These are phyloP conservation scores for Drosophila basisetae DNA, from an alignment of 2,888 invertebrate species.

Conservation along the genomic window DNA sequence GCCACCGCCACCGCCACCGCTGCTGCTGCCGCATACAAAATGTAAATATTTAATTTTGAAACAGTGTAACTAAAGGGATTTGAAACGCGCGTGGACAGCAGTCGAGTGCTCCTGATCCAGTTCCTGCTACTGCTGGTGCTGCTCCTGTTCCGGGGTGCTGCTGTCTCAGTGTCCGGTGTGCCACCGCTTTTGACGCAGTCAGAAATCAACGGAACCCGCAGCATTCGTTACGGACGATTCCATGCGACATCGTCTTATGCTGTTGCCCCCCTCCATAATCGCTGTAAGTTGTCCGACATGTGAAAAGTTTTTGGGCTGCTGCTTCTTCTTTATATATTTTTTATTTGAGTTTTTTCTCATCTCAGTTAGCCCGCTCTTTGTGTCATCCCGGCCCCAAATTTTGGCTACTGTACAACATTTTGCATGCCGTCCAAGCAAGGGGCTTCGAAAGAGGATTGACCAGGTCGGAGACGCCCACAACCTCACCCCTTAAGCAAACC, in stretches of 20 bases:
- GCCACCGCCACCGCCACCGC: constrained; percentile 1
- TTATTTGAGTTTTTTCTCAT: constrained; percentile 48
- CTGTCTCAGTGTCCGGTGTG: constrained; percentile 31
- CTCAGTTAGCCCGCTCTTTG: constrained; percentile 16
- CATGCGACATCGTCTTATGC: constrained; percentile 48
- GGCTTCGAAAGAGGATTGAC: neutral
- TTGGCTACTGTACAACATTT: constrained; percentile 68
- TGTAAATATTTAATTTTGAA: constrained; percentile 84
- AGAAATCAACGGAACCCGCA: constrained; percentile 83
- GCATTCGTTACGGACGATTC: constrained; percentile 75
- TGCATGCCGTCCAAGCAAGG: constrained; percentile 46
- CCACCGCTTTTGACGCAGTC: constrained; percentile 5
- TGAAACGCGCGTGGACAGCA: constrained; percentile 75
- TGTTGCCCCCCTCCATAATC: neutral
- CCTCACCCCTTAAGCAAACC: constrained; percentile 3
- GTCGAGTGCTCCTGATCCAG: constrained; percentile 15
- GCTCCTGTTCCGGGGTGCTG: constrained; percentile 11
- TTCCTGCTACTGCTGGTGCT: constrained; percentile 1
- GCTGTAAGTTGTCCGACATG: constrained; percentile 54
- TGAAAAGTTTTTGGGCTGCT: constrained; percentile 64
- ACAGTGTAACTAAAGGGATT: constrained; percentile 83
- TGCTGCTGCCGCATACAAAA: constrained; percentile 61
- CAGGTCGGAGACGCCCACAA: constrained; percentile 2
- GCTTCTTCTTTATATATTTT: constrained; percentile 23
- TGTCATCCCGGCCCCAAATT: constrained; percentile 40